Conservation (phyloP, 2,113 vertebrate genomes). For the Prionailurus bengalensis region DNA sequence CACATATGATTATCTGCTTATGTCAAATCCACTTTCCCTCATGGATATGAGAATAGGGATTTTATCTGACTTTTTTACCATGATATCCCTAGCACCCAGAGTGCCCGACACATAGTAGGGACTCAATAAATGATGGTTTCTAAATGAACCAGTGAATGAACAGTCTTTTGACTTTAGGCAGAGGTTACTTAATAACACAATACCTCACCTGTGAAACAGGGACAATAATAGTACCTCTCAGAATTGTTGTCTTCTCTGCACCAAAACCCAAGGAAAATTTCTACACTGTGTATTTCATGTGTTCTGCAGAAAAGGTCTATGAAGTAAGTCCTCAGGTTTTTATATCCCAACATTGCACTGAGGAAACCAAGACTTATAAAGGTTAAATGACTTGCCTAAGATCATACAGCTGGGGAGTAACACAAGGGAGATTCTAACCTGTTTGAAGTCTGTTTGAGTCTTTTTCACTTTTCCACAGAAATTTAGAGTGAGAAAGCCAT, state of each 20-base stretch:
- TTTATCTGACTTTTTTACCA: not conserved
- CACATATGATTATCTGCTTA: not conserved
- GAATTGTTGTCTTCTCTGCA: not conserved
- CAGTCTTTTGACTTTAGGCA: not conserved
- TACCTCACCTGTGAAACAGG: not conserved
- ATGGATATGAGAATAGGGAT: too few relatives aligned
- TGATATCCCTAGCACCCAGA: not conserved
- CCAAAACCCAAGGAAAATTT: not conserved
- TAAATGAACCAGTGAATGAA: not conserved
- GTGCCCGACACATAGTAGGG: not conserved
- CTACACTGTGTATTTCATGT: not conserved
- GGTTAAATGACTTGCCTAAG: not conserved
- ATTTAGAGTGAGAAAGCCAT: not conserved
- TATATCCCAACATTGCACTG: not conserved
- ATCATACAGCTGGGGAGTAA: not conserved
- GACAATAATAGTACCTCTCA: not conserved
- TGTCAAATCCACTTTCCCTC: not conserved
- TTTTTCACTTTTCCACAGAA: not conserved
- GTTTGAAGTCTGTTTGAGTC: not conserved
- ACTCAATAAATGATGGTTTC: not conserved
- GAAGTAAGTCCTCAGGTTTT: not conserved
- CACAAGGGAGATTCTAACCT: not conserved
- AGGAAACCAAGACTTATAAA: not conserved
- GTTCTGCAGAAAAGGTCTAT: not conserved
- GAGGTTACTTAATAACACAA: not conserved